Percentiles rank a stretch among this genome's conserved stretches.
Conservation (phyloP, 1,140 invertebrate genomes). For the Orchesella cincta region DNA sequence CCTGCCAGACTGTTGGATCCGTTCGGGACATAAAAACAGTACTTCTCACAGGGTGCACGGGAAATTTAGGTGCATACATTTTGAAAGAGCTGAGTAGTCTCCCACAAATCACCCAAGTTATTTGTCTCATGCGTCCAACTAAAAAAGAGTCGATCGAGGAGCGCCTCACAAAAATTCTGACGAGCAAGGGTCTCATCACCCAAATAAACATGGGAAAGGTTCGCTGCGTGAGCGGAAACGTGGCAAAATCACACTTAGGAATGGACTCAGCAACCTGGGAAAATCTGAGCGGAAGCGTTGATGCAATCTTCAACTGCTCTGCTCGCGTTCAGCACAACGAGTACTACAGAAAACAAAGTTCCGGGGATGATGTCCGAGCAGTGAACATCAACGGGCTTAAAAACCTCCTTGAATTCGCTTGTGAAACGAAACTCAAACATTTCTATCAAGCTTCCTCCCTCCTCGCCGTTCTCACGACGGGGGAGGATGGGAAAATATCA, state of each 20-base stretch:
- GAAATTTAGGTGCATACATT: slow-evolving; percentile 18
- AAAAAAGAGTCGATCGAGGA: not conserved
- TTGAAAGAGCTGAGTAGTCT: not conserved
- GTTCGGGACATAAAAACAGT: not conserved
- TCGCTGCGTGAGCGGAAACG: not conserved
- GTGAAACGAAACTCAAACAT: not conserved
- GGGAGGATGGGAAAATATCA: not conserved
- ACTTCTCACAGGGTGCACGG: not conserved
- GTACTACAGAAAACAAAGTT: not conserved
- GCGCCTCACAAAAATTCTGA: not conserved
- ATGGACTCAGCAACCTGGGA: not conserved
- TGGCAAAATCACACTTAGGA: not conserved
- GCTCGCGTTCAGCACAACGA: not conserved
- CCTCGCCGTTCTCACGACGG: not conserved
- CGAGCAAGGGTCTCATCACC: not conserved
- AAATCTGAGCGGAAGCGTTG: not conserved
- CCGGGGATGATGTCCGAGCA: not conserved
- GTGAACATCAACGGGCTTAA: not conserved
- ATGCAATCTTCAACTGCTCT: slow-evolving; percentile 6
- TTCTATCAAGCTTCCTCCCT: not conserved
- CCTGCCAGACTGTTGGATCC: not conserved
- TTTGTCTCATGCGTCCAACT: not conserved
- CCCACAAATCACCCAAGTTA: not conserved
- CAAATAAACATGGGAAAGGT: slow-evolving; percentile 1
- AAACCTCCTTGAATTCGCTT: not conserved